Evolutionary conservation across 2,113 vertebrate species (phyloP).

Genomic region (Pimephales promelas): DNA sequence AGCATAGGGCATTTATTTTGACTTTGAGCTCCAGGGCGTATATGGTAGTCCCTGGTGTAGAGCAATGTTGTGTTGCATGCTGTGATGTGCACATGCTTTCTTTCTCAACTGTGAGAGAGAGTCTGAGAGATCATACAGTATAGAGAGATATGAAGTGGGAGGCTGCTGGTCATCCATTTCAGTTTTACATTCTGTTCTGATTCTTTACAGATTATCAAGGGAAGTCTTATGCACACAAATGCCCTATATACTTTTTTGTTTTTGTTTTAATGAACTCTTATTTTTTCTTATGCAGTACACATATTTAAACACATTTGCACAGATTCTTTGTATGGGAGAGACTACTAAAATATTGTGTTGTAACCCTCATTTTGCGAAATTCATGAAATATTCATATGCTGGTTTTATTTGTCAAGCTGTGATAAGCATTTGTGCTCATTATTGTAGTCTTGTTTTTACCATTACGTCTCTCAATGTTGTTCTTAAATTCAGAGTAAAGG

Average conservation of each 20-base stretch:
- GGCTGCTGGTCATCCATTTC: neutral
- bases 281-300: neutral
- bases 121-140: constrained; percentile 8
- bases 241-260: neutral
- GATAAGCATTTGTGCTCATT: neutral
- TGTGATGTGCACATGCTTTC: constrained; percentile 5
- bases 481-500: neutral
- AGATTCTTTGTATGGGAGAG: neutral
- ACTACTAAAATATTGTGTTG: neutral
- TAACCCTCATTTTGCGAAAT: neutral
- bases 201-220: neutral
- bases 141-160: constrained; percentile 18
- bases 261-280: neutral
- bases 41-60: neutral
- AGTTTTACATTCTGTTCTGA: constrained; percentile 11
- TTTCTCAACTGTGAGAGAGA: neutral
- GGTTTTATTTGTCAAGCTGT: neutral
- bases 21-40: neutral
- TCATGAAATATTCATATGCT: neutral
- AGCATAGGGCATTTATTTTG: constrained; percentile 1
- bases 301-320: neutral
- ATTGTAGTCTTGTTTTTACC: neutral
- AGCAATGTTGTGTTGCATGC: neutral
- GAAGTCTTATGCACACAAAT: neutral
- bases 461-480: neutral